phyloP scores from a whole-genome alignment of 30 jellyfish, hydroid and myxozoan genomes.

The Nemopilema nomurai region DNA sequence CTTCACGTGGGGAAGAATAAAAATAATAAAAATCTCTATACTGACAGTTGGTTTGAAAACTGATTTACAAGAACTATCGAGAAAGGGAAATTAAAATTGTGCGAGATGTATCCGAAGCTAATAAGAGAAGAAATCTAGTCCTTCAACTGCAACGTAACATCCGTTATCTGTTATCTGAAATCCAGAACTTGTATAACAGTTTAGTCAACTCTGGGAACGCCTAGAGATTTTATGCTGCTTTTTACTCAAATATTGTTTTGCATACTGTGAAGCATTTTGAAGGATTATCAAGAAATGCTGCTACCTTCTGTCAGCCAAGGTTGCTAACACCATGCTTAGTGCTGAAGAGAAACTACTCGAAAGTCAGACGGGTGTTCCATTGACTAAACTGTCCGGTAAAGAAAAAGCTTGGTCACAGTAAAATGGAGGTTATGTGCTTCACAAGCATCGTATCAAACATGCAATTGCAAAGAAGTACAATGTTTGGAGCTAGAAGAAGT shows the following conservation, averaged over 20 bases:
- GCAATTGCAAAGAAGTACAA: slow-evolving; percentile 1
- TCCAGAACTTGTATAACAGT: background rate
- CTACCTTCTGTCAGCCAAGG: slow-evolving; percentile 7
- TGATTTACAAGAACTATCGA: background rate
- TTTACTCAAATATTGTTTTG: background rate
- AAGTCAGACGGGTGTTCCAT: background rate
- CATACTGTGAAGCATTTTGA: background rate
- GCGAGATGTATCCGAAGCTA: background rate
- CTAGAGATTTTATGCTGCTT: background rate
- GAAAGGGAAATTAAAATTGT: background rate
- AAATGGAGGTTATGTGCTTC: slow-evolving; percentile 24
- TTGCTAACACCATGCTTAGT: slow-evolving; percentile 1
- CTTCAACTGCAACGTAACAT: background rate
- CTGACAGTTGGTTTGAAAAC: too few species aligned
- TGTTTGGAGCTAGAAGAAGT: too few species aligned
- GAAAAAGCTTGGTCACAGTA: slow-evolving; percentile 27
- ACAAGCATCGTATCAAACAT: background rate
- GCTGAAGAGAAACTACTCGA: background rate
- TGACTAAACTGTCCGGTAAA: slow-evolving; percentile 11
- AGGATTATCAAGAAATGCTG: slow-evolving; percentile 5
- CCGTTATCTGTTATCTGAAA: background rate
- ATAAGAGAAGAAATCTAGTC: background rate
- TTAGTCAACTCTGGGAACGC: slow-evolving; percentile 4
- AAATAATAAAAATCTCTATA: too few species aligned
- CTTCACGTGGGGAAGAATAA: too few species aligned